Conservation (phyloP, 2,113 vertebrate species). For the Seriola aureovittata region DNA sequence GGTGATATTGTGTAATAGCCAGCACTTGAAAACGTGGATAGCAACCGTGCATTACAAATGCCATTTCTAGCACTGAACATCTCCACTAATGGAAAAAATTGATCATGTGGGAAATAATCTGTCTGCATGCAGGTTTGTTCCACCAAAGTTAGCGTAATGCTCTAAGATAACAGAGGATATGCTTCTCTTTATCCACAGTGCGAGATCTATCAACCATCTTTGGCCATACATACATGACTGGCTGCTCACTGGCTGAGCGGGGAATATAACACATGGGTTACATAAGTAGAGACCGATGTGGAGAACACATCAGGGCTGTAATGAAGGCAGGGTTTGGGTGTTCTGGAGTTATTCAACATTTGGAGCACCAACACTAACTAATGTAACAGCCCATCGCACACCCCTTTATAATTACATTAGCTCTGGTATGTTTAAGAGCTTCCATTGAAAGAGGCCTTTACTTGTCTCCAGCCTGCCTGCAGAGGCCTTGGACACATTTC, state of each 20-base stretch:
- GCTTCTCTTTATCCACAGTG: not conserved
- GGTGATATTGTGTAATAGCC: not conserved
- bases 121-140: slow-evolving; percentile 9
- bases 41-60: not conserved
- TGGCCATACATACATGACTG: slow-evolving; percentile 34
- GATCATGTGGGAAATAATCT: not conserved
- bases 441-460: slow-evolving; percentile 58
- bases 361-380: slow-evolving; percentile 50
- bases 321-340: slow-evolving; percentile 50
- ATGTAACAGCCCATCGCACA: slow-evolving; percentile 48
- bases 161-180: not conserved
- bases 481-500: slow-evolving; percentile 68
- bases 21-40: not conserved
- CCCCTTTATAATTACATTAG: slow-evolving; percentile 72
- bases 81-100: not conserved
- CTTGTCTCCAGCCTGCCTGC: slow-evolving; percentile 55
- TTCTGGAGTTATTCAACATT: slow-evolving; percentile 61
- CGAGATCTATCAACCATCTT: slow-evolving; percentile 6
- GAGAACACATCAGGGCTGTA: slow-evolving; percentile 45
- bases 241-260: slow-evolving; percentile 30
- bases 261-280: slow-evolving; percentile 57
- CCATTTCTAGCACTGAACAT: not conserved
- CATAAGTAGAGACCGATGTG: slow-evolving; percentile 55
- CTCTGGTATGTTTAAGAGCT: slow-evolving; percentile 62
- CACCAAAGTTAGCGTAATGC: not conserved